These are phyloP conservation scores for Hestina assimilis DNA, from an alignment of 1,140 invertebrate species.

Conservation along the genomic window DNA sequence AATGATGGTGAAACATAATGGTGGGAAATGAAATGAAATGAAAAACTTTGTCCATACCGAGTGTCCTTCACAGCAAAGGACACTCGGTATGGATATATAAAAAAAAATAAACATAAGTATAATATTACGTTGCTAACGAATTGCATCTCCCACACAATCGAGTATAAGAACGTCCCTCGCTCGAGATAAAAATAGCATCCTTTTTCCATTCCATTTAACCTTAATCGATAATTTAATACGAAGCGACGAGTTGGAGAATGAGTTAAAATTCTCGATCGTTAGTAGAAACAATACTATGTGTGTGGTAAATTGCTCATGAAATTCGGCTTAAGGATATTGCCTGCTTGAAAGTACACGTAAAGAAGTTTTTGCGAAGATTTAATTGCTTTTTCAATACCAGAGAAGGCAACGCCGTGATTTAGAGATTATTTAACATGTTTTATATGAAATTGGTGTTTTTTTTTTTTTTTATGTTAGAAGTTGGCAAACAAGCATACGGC, in stretches of 20 bases:
- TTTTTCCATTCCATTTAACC: slow-evolving; percentile 37
- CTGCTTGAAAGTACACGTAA: slow-evolving; percentile 51
- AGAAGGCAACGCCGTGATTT: neutral
- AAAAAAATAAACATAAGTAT: no score
- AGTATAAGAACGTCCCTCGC: no score
- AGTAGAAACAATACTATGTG: slow-evolving; percentile 59
- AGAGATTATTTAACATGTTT: no score
- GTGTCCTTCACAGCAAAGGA: no score
- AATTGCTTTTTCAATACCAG: slow-evolving; percentile 58
- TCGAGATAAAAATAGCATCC: slow-evolving; percentile 28
- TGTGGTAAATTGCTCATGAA: slow-evolving; percentile 69
- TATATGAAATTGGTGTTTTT: no score
- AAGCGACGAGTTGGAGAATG: slow-evolving; percentile 37
- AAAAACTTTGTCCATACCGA: no score
- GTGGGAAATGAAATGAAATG: no score
- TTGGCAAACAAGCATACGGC: no score
- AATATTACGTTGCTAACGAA: neutral
- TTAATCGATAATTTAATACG: slow-evolving; percentile 37
- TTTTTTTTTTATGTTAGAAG: no score
- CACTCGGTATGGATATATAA: no score
- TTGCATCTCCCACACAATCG: no score
- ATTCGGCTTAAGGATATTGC: slow-evolving; percentile 71
- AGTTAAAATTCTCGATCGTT: slow-evolving; percentile 49
- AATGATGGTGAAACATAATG: no score
- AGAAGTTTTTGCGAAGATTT: slow-evolving; percentile 62